These are phyloP conservation scores for Lagenorhynchus albirostris DNA, from an alignment of 2,113 vertebrate species.

Conservation along the genomic window DNA sequence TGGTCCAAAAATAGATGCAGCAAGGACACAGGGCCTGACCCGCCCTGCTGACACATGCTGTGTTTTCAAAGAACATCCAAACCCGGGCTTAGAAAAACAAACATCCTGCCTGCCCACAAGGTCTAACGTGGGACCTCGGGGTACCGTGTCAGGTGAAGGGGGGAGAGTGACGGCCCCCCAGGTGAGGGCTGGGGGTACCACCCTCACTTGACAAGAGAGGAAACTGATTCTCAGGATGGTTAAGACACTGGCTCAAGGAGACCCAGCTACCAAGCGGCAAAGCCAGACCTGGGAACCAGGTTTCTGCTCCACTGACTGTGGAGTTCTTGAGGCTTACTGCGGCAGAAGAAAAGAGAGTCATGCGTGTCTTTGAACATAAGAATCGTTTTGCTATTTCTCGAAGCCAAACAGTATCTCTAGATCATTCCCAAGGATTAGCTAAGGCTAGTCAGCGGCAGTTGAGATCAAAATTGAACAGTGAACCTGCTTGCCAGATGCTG, in stretches of 20 bases:
- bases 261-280: neutral
- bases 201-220: neutral
- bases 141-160: rapidly evolving
- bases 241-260: neutral
- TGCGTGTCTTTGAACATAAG: neutral
- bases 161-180: rapidly evolving
- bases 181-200: rapidly evolving
- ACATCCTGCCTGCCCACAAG: neutral
- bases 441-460: neutral
- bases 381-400: neutral
- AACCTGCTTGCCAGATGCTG: neutral
- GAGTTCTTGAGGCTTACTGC: neutral
- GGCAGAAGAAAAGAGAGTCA: neutral
- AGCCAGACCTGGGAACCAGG: neutral
- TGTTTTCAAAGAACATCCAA: neutral
- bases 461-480: neutral
- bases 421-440: neutral
- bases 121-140: rapidly evolving
- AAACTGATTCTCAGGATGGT: neutral
- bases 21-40: conserved; percentile 51
- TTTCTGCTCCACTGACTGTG: neutral
- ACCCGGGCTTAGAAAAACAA: neutral
- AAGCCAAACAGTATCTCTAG: neutral
- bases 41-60: neutral
- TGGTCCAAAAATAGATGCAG: conserved; percentile 48